Evolutionary conservation across 2,888 invertebrate species (phyloP).

Genomic region (Agrenia bidenticulata): DNA sequence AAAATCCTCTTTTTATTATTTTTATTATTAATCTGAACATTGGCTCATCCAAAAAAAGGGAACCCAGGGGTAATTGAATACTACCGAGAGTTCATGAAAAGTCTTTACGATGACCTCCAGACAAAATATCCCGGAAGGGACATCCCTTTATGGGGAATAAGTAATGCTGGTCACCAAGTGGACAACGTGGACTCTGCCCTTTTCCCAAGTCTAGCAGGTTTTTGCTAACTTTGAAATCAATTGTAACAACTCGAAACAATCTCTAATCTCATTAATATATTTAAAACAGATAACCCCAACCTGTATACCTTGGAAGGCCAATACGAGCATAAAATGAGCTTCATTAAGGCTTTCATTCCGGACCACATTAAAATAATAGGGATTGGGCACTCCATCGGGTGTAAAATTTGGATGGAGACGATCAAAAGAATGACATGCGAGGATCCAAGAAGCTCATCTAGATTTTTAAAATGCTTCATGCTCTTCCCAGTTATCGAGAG

Average conservation of each 20-base stretch:
- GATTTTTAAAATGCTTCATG: constrained; percentile 66
- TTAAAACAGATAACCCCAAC: constrained; percentile 59
- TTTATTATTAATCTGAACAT: too few species aligned
- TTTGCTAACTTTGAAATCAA: background rate
- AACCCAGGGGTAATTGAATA: constrained; percentile 85
- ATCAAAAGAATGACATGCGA: constrained; percentile 58
- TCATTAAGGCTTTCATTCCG: constrained; percentile 74
- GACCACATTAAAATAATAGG: constrained; percentile 72
- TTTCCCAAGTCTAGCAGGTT: constrained; percentile 9
- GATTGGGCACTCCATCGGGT: constrained; percentile 88
- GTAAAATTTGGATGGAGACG: constrained; percentile 76
- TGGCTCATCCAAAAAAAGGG: too few species aligned
- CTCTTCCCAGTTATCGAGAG: constrained; percentile 85
- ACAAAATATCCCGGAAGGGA: constrained; percentile 55
- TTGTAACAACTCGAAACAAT: background rate
- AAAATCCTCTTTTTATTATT: too few species aligned
- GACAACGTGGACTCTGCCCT: constrained; percentile 9
- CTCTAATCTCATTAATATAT: background rate
- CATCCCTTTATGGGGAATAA: constrained; percentile 77
- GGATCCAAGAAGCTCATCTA: background rate
- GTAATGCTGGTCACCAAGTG: constrained; percentile 77
- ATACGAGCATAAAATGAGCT: constrained; percentile 73
- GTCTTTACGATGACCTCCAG: constrained; percentile 63
- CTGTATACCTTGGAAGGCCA: constrained; percentile 77
- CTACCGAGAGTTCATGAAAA: constrained; percentile 72